Evolutionary conservation across 2,797 vertebrate genomes (phyloP), one percentile per base, ranked within the genome.

Genomic region (Acanthis flammea): DNA sequence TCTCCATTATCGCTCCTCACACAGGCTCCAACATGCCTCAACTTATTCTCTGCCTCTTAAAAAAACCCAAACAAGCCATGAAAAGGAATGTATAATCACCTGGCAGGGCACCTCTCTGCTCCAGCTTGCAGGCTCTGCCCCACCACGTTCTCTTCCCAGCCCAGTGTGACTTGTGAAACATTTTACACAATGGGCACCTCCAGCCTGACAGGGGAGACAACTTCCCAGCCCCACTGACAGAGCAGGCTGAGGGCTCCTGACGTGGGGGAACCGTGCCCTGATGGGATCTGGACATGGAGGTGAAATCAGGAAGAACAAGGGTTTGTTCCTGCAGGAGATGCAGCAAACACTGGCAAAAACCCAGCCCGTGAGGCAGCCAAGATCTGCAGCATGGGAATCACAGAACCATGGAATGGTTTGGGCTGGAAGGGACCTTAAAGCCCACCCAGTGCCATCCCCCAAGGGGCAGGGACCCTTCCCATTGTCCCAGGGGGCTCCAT

Each of bases 21-120:
- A 24, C 90, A 91, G 84, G 93, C 87, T 96, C 53, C 19, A 66
- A 95, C 96, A 77, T 41, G 96, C 84, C 95, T 75, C 44, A 39
- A 37, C 54, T 0, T 37, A 94, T 75, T 68, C 80, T 62, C 58
- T 87, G 81, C 66, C 77, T 95, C 75, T 63, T 41, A 37, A 90
- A 67, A 88, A 89, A 73, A 74, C 42, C 71, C 57, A 74, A 67
- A 57, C 53, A 80, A 58, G 25, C 51, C 81, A 87, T n/a, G 66
- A 71, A 91, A 86, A 94, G 73, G 66, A 92, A 94, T 63, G 70
- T 67, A 71, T 88, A 95, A 94, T 91, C 88, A 70, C 73, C 82
- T 84, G 81, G 61, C 74, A 87, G 71, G 68, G 65, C 48, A 67
- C 66, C 92, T 94, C 88, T 95, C 87, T 45, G 15, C 76, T 88